A percentile compares a stretch with the other conserved stretches of the same genome.
Evolutionary conservation across 1,140 invertebrate species (phyloP).

Genomic region (Brachionus paranguensis): DNA sequence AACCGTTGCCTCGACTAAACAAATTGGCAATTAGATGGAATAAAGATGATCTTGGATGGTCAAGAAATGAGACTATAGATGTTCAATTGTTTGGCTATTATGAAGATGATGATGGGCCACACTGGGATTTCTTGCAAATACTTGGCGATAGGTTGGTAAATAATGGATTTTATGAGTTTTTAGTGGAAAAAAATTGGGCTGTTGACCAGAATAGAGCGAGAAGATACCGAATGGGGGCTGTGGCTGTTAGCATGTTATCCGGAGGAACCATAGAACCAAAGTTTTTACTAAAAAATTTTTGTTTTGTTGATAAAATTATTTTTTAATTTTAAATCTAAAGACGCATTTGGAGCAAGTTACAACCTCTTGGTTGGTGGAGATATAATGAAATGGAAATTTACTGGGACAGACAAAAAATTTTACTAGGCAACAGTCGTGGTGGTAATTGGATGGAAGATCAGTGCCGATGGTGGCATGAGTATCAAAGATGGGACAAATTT

Average conservation of each 20-base stretch:
- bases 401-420: constrained; percentile 18
- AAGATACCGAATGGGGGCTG: constrained; percentile 37
- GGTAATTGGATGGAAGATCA: constrained; percentile 40
- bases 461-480: constrained; percentile 40
- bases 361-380: constrained; percentile 40
- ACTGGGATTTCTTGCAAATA: constrained; percentile 30
- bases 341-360: constrained; percentile 16
- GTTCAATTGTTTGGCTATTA: constrained; percentile 40
- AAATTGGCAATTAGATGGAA: constrained; percentile 38
- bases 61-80: constrained; percentile 29
- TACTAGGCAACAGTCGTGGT: constrained; percentile 27
- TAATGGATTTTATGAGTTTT: constrained; percentile 36
- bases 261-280: constrained; percentile 37
- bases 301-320: background rate
- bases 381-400: constrained; percentile 40
- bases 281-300: background rate
- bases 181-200: constrained; percentile 32
- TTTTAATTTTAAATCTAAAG: background rate
- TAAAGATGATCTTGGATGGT: constrained; percentile 32
- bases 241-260: constrained; percentile 16
- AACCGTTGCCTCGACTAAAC: background rate
- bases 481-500: constrained; percentile 36
- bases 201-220: constrained; percentile 35
- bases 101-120: constrained; percentile 38
- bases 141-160: background rate